Evolutionary conservation across 1,140 invertebrate species (phyloP), one percentile per base, ranked within the genome.

Genomic region (Elysia chlorotica): DNA sequence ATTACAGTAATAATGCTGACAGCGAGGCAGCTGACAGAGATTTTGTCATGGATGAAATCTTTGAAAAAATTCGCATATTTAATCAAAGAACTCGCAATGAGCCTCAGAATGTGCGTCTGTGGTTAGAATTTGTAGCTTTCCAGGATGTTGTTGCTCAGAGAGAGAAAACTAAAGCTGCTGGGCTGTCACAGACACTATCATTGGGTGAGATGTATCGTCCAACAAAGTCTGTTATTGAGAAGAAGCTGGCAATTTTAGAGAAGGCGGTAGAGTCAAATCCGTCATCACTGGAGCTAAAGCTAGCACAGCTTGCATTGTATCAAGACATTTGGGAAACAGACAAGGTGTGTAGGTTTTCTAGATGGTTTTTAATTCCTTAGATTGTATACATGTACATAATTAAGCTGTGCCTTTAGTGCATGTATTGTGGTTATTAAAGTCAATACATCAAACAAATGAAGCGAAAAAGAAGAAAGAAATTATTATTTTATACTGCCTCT

Each of bases 181-280:
- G 65, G 48, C 41, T 76, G 65, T 41, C 68, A 75, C 54, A 78
- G n/a, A n/a, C n/a, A n/a, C n/a, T n/a, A n/a, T n/a, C n/a, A n/a
- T 28, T 77, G 25, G 59, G 62, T 17, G 53, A 72, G 19, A 38
- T 65, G 2, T 72, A 68, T 21, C 65, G 53, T 17, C 67, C 73
- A 31, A 69, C 74, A 21, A 66, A 68, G 41, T 71, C 71, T 59
- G 57, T 83, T 35, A 70, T 87, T 21, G 88, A 90, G 63, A 89
- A 88, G 73, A 89, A 89, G 74, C 61, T 88, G 28, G 74, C 87
- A 21, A 88, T 90, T 56, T 69, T 89, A 31, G 86, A 89, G 4
- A 85, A 87, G 76, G 89, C 89, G 28, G 74, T 90, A n/a, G 82
- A 85, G 68, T 73, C 78, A 25, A 90, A 90, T 78, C 87, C 88